Evolutionary conservation across 2,888 invertebrate genomes (phyloP).

Genomic region (Priocnemis perturbator): DNA sequence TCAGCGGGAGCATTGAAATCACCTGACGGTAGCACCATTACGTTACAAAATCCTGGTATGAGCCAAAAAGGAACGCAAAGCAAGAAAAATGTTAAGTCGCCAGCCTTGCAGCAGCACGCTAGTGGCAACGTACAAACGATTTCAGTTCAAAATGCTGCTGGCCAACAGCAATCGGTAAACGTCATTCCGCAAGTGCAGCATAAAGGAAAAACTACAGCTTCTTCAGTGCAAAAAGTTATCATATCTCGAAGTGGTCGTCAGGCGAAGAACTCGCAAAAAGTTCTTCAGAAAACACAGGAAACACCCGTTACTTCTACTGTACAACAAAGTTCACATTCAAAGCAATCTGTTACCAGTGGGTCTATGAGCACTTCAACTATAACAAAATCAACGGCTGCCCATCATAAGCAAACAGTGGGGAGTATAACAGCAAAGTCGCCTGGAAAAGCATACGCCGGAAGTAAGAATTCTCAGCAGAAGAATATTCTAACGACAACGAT

Average conservation of each 20-base stretch:
- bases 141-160: slow-evolving; percentile 43
- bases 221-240: slow-evolving; percentile 54
- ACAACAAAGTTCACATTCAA: slow-evolving; percentile 43
- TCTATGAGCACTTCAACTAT: slow-evolving; percentile 20
- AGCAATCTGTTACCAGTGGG: slow-evolving; percentile 26
- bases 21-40: slow-evolving; percentile 65
- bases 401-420: slow-evolving; percentile 39
- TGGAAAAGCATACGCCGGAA: slow-evolving; percentile 14
- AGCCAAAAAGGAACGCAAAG: slow-evolving; percentile 27
- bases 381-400: slow-evolving; percentile 29
- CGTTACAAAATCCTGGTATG: slow-evolving; percentile 54
- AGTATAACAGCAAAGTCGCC: slow-evolving; percentile 13
- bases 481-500: slow-evolving; percentile 44
- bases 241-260: slow-evolving; percentile 57
- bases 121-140: slow-evolving; percentile 38
- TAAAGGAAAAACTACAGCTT: slow-evolving; percentile 47
- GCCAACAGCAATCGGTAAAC: slow-evolving; percentile 36
- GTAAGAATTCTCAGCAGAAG: slow-evolving; percentile 34
- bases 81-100: slow-evolving; percentile 58
- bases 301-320: slow-evolving; percentile 18
- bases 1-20: slow-evolving; percentile 70
- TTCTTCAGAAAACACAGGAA: slow-evolving; percentile 54
- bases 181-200: slow-evolving; percentile 47
- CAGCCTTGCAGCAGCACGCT: slow-evolving; percentile 47
- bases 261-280: slow-evolving; percentile 35